Evolutionary conservation across 2,113 vertebrate species (phyloP).

Genomic region (Sinocyclocheilus anophthalmus): DNA sequence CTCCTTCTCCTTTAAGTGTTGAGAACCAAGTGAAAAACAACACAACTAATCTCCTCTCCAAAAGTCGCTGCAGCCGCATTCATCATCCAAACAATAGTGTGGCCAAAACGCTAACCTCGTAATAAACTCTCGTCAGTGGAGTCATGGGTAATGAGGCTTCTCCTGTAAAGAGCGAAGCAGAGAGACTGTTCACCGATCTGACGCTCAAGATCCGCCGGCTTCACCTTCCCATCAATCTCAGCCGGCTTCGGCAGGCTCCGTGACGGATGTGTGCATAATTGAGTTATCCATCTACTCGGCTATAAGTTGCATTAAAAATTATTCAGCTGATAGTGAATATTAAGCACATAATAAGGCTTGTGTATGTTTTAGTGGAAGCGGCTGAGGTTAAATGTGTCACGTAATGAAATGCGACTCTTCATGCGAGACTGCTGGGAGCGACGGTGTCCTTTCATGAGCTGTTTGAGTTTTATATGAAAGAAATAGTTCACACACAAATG

Average conservation of each 20-base stretch:
- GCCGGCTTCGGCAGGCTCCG: slow-evolving; percentile 90
- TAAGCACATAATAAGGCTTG: slow-evolving; percentile 94
- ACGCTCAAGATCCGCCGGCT: slow-evolving; percentile 89
- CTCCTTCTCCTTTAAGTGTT: not conserved
- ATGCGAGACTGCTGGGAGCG: not conserved
- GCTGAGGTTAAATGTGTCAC: slow-evolving; percentile 75
- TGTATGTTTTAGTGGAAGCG: slow-evolving; percentile 86
- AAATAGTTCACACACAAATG: not conserved
- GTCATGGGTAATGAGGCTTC: slow-evolving; percentile 98
- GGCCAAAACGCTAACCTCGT: slow-evolving; percentile 97
- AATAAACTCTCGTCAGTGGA: slow-evolving; percentile 97
- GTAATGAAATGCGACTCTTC: slow-evolving; percentile 71
- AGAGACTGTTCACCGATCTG: slow-evolving; percentile 70
- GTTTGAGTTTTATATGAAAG: not conserved
- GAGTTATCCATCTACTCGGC: slow-evolving; percentile 98
- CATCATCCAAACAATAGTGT: slow-evolving; percentile 98
- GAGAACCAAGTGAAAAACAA: no score
- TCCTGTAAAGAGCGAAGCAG: slow-evolving; percentile 84
- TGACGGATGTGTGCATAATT: slow-evolving; percentile 98
- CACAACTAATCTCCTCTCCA: slow-evolving; percentile 82
- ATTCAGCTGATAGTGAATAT: slow-evolving; percentile 98
- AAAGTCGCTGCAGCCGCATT: slow-evolving; percentile 77
- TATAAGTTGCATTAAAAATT: slow-evolving; percentile 98
- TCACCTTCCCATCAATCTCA: slow-evolving; percentile 95
- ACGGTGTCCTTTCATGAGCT: no score